Evolutionary conservation across 2,888 invertebrate genomes (phyloP).

Genomic region (Hesperia comma): DNA sequence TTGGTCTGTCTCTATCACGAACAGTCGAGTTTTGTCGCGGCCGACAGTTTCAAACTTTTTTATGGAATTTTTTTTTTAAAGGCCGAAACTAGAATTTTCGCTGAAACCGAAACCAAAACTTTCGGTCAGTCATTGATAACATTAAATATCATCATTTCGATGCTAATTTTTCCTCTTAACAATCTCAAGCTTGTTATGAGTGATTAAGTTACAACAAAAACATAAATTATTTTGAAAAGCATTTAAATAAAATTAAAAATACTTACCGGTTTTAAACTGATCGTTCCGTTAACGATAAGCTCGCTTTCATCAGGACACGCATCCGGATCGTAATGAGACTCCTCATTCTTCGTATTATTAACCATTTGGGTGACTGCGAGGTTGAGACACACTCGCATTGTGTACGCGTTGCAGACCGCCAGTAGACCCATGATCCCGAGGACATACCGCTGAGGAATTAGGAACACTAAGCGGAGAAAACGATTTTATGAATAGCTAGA

Average conservation of each 20-base stretch:
- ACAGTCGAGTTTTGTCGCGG: too few relatives aligned
- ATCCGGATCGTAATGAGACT: constrained; percentile 60
- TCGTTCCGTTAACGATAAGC: constrained; percentile 65
- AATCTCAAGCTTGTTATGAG: too few relatives aligned
- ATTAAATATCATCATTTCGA: too few relatives aligned
- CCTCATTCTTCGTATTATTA: constrained; percentile 64
- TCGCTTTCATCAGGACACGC: constrained; percentile 62
- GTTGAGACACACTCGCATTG: constrained; percentile 88
- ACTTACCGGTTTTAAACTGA: constrained; percentile 67
- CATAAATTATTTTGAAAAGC: neutral
- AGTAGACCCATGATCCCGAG: constrained; percentile 88
- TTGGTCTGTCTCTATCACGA: too few relatives aligned
- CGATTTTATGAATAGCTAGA: constrained; percentile 23
- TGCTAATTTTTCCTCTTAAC: too few relatives aligned
- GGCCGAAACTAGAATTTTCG: too few relatives aligned
- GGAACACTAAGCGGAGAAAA: constrained; percentile 39
- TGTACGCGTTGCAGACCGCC: constrained; percentile 88
- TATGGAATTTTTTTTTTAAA: too few relatives aligned
- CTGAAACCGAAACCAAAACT: too few relatives aligned
- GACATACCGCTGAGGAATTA: constrained; percentile 87
- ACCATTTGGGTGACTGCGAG: constrained; percentile 89
- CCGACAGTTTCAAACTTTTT: too few relatives aligned
- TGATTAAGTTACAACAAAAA: too few relatives aligned
- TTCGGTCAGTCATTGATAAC: too few relatives aligned
- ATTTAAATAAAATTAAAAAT: neutral